Base-by-base conservation (phyloP, 2,797 vertebrate species). In the Acrossocheilus fasciatus region DNA sequence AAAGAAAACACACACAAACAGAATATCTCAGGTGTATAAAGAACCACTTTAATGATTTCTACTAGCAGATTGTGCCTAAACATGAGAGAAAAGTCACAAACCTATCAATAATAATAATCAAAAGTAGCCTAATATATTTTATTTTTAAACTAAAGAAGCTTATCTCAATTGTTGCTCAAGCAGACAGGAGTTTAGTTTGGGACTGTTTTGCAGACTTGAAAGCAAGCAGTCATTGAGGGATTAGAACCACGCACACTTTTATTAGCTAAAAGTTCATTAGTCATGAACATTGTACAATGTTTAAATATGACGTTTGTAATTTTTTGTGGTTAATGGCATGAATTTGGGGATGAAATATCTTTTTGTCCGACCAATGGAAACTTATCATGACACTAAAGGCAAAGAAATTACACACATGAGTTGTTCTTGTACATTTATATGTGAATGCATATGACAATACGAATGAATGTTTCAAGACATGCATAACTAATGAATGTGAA, bases 351-450 rank as follows among this genome's bases (percentile, higher is more conserved):
- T 74, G 4, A 34, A 50, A 50, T 69, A 10, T 39, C 2, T 17
- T 12, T 81, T 69, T 68, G 26, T 6, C 18, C 18, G 36, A 66
- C 26, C 17, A n/a, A 72, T 9, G 1, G 66, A 54, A 52, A 20
- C 52, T 6, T 59, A 11, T 59, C 23, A 10, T 26, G 23, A 45
- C 7, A 12, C 2, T 72, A 43, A 41, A 12, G 69, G 12, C 39
- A 72, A 41, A 72, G 39, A 43, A 70, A 43, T 41, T 3, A 43
- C 41, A 43, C 34, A n/a, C 11, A 72, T 5, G 9, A 43, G 12
- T 72, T 14, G 69, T 72, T 45, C 1, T 11, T 70, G 41, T 30
- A 15, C 47, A 90, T 87, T 91, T 70, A 78, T 41, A 84, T 78
- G 62, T 7, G 41, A 14, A 36, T 62, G 41, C 52, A 45, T 41